Conservation (phyloP, 2,113 vertebrate genomes). For the Leucoraja erinaceus region DNA sequence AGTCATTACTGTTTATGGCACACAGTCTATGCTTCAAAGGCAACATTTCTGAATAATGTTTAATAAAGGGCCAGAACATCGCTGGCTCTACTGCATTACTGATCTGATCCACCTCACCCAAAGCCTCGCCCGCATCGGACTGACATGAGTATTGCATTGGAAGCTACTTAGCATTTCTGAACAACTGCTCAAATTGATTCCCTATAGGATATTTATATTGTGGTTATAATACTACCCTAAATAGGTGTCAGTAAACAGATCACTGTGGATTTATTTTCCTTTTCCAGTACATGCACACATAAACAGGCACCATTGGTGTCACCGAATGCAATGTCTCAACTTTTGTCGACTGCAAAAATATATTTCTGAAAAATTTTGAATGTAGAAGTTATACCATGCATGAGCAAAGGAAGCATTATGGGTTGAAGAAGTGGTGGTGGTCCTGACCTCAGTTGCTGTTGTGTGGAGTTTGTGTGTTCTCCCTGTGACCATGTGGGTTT, state of each 20-base stretch:
- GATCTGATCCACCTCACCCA: neutral
- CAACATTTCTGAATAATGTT: neutral
- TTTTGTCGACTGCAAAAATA: neutral
- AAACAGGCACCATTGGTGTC: neutral
- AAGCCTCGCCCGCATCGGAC: too few relatives aligned
- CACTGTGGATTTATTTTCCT: neutral
- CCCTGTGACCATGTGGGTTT: too few relatives aligned
- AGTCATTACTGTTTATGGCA: neutral
- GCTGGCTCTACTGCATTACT: neutral
- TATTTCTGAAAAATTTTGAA: neutral
- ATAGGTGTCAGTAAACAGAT: neutral
- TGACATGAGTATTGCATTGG: neutral
- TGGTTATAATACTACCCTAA: neutral
- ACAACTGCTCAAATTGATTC: neutral
- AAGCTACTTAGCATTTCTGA: neutral
- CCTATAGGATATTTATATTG: neutral
- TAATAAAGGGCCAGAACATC: neutral
- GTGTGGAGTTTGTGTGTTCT: too few relatives aligned
- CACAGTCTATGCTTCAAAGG: neutral
- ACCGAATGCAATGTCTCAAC: neutral
- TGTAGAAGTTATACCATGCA: neutral
- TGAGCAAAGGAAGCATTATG: neutral
- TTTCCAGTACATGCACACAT: neutral
- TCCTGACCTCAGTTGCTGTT: too few relatives aligned
- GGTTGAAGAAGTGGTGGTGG: too few relatives aligned